Conservation (phyloP, 2,113 vertebrate genomes). For the Leptosomus discolor region DNA sequence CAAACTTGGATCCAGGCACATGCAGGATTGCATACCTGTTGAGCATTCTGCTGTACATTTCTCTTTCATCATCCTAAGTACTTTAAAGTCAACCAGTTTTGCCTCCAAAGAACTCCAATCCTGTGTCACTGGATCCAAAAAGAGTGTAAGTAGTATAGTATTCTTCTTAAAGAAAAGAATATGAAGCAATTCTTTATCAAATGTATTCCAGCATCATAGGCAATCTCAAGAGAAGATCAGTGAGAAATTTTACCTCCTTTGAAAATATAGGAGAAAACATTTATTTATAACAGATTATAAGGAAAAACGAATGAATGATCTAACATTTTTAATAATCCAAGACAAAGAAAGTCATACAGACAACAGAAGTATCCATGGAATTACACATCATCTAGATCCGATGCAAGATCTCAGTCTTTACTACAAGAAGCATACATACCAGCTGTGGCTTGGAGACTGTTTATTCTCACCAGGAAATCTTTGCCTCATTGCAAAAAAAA, state of each 20-base stretch:
- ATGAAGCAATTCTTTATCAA: background rate
- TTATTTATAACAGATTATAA: background rate
- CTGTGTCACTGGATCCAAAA: background rate
- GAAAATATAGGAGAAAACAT: background rate
- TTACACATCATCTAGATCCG: background rate
- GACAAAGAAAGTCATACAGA: background rate
- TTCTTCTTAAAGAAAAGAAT: background rate
- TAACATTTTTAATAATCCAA: background rate
- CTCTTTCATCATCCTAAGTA: background rate
- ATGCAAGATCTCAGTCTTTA: background rate
- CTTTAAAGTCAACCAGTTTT: background rate
- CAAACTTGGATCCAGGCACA: background rate
- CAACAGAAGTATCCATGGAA: background rate
- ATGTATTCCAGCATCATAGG: accelerated
- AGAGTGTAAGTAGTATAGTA: accelerated
- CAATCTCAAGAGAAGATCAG: background rate
- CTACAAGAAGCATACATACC: background rate
- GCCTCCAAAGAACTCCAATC: background rate
- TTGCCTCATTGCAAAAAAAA: too few species aligned
- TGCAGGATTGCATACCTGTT: background rate
- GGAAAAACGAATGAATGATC: background rate
- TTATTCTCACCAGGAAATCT: background rate
- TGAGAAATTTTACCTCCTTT: background rate
- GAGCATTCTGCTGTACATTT: background rate
- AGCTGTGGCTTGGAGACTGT: background rate